Percentiles rank a stretch among this genome's conserved stretches.
Conservation (phyloP, 2,888 invertebrate species). For the Cataglyphis rosenhaueri region DNA sequence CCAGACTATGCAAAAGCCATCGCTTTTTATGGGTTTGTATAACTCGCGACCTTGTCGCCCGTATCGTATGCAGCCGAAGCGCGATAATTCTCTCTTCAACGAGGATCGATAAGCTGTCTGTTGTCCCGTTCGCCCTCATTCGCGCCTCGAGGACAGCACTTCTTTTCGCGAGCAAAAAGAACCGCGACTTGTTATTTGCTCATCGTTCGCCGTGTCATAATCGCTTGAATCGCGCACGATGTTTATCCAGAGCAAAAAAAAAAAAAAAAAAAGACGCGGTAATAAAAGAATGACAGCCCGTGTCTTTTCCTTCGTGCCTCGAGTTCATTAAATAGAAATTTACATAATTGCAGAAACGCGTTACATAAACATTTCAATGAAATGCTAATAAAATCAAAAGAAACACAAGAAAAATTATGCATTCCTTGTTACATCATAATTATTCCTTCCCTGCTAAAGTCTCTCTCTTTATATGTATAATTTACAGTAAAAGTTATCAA, state of each 20-base stretch:
- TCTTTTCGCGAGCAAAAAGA: conserved; percentile 19
- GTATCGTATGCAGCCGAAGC: conserved; percentile 48
- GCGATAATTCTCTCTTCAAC: conserved; percentile 39
- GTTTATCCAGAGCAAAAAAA: conserved; percentile 16
- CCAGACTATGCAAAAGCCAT: conserved; percentile 43
- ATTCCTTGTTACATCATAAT: not conserved
- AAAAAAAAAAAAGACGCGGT: not conserved
- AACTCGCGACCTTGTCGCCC: conserved; percentile 62
- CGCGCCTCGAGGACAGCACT: conserved; percentile 36
- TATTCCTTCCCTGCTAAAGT: not conserved
- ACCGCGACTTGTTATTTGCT: conserved; percentile 2
- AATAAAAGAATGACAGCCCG: not conserved
- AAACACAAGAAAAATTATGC: not conserved
- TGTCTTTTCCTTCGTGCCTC: not conserved
- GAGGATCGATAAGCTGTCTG: conserved; percentile 52
- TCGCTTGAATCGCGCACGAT: conserved; percentile 15
- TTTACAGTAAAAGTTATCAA: not conserved
- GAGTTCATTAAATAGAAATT: not conserved
- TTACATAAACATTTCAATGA: not conserved
- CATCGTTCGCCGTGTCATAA: conserved; percentile 12
- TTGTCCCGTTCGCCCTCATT: conserved; percentile 7
- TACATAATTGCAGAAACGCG: not conserved
- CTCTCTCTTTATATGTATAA: not conserved
- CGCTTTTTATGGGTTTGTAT: conserved; percentile 52
- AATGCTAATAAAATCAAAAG: not conserved